Percentiles rank a stretch among this genome's conserved stretches.
phyloP scores from a whole-genome alignment of 1,140 invertebrate genomes.

The Chrysomallon squamiferum region DNA sequence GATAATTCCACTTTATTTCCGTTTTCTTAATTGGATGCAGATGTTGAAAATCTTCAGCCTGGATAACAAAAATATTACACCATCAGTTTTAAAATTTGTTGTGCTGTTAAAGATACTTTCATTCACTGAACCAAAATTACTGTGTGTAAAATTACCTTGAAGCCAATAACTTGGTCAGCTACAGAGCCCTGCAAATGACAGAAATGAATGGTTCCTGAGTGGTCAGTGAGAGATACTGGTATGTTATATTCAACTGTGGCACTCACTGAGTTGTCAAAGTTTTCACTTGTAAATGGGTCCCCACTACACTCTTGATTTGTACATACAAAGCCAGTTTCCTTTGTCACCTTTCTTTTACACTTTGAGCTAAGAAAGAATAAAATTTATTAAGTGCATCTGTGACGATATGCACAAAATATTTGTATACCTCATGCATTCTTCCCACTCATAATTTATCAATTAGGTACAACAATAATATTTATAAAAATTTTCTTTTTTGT shows the following conservation, averaged over 20 bases:
- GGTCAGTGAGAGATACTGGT: conserved; percentile 36
- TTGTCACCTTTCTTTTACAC: conserved; percentile 31
- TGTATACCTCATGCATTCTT: no score
- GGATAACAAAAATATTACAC: no score
- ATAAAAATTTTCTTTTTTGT: no score
- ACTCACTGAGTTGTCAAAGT: neutral
- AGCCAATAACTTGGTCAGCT: conserved; percentile 28
- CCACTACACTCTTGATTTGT: conserved; percentile 35
- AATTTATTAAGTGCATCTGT: no score
- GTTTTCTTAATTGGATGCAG: conserved; percentile 9
- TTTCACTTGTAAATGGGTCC: conserved; percentile 1
- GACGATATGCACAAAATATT: no score
- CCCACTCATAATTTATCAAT: no score
- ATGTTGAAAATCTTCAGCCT: conserved; percentile 8
- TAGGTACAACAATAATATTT: no score
- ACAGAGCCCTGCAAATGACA: conserved; percentile 25
- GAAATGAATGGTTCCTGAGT: conserved; percentile 38
- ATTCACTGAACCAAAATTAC: no score
- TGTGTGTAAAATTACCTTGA: conserved; percentile 24
- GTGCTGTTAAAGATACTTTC: neutral
- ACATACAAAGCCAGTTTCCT: conserved; percentile 30
- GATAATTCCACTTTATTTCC: conserved; percentile 20
- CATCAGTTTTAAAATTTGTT: no score
- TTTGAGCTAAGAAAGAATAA: conserved; percentile 28
- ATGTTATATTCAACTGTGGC: conserved; percentile 31